phyloP scores from a whole-genome alignment of 2,113 vertebrate species.

The Orcinus orca region DNA sequence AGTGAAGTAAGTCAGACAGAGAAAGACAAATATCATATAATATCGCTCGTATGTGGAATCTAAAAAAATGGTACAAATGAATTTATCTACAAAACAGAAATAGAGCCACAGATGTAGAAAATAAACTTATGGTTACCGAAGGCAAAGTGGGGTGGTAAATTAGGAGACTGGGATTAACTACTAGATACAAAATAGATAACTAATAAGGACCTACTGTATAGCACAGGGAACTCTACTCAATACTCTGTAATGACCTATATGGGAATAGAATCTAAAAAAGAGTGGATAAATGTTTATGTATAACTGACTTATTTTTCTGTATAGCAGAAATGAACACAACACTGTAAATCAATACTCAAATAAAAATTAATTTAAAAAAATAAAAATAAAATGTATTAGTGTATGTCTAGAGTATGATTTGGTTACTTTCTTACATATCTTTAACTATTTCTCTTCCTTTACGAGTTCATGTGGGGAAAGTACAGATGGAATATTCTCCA shows the following conservation, averaged over 20 bases:
- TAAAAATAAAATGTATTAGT: not conserved
- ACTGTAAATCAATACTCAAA: not conserved
- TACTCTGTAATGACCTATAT: not conserved
- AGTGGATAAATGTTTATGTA: not conserved
- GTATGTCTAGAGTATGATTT: not conserved
- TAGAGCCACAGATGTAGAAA: not conserved
- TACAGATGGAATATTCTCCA: not conserved
- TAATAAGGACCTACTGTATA: too few species aligned
- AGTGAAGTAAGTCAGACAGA: fast-evolving
- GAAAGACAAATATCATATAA: not conserved
- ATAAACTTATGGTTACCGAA: not conserved
- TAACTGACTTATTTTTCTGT: not conserved
- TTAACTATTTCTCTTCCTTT: not conserved
- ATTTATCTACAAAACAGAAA: not conserved
- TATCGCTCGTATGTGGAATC: not conserved
- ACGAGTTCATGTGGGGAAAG: not conserved
- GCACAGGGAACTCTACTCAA: not conserved
- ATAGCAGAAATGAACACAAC: not conserved
- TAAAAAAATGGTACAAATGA: not conserved
- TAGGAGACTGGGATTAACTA: not conserved
- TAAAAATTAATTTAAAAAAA: not conserved
- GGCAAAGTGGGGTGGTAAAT: not conserved
- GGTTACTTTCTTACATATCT: not conserved
- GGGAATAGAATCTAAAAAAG: not conserved
- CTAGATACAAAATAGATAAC: not conserved